Evolutionary conservation across 2,113 vertebrate species (phyloP).

Genomic region (Aptenodytes patagonicus): DNA sequence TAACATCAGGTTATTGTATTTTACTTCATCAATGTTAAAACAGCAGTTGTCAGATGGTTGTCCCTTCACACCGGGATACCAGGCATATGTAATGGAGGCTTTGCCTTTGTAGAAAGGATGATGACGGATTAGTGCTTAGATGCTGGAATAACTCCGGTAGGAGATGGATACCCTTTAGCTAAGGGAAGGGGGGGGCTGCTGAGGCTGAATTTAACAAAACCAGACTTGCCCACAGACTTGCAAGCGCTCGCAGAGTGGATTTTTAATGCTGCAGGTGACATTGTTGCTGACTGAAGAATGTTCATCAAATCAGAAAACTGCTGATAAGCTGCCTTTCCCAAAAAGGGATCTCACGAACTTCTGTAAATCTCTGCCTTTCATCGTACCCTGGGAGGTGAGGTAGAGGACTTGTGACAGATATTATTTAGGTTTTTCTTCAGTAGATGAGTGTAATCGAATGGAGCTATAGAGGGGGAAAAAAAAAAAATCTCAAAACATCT

Average conservation of each 20-base stretch:
- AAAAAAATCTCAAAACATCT: background rate
- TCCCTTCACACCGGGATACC: background rate
- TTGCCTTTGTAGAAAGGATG: conserved; percentile 36
- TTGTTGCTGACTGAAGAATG: conserved; percentile 63
- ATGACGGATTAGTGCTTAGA: conserved; percentile 25
- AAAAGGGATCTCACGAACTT: conserved; percentile 31
- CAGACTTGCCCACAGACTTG: conserved; percentile 50
- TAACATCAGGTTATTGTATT: background rate
- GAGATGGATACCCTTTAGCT: conserved; percentile 61
- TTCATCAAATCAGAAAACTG: conserved; percentile 58
- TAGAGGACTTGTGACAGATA: conserved; percentile 34
- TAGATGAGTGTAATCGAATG: background rate
- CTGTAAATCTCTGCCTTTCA: conserved; percentile 21
- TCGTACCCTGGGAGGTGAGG: conserved; percentile 14
- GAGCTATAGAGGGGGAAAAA: background rate
- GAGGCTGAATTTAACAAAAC: conserved; percentile 58
- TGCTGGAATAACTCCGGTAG: conserved; percentile 41
- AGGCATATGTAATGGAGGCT: conserved; percentile 8
- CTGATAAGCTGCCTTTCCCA: conserved; percentile 50
- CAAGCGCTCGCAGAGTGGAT: conserved; percentile 39
- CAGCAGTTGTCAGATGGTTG: conserved; percentile 16
- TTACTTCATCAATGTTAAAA: background rate
- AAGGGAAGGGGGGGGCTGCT: conserved; percentile 7
- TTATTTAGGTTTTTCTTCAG: background rate
- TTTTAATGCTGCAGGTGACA: conserved; percentile 52